These are phyloP conservation scores for Agrochola circellaris DNA, from an alignment of 2,888 invertebrate genomes.

Conservation along the genomic window DNA sequence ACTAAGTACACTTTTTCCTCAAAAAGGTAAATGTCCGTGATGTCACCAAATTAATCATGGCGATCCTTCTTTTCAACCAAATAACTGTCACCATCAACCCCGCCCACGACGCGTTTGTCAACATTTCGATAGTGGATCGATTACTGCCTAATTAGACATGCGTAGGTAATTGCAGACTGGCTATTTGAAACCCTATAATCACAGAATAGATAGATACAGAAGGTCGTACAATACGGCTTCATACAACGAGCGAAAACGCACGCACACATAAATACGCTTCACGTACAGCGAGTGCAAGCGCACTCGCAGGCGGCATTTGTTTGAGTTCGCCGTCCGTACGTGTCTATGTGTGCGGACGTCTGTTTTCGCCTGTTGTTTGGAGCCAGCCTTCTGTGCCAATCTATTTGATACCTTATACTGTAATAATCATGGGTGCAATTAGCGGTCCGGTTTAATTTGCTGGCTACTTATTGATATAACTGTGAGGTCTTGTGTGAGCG, in stretches of 20 bases:
- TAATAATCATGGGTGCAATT: slow-evolving; percentile 27
- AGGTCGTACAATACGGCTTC: not conserved
- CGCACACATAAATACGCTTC: not conserved
- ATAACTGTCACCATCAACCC: not conserved
- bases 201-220: not conserved
- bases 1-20: not conserved
- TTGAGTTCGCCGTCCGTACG: not conserved
- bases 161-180: slow-evolving; percentile 24
- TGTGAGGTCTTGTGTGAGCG: slow-evolving; percentile 3
- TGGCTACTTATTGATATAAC: slow-evolving; percentile 9
- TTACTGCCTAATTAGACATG: slow-evolving; percentile 49
- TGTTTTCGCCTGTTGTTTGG: not conserved
- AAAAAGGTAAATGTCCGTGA: not conserved
- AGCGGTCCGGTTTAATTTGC: slow-evolving; percentile 29
- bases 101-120: slow-evolving; percentile 31
- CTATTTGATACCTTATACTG: not conserved
- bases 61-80: not conserved
- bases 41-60: not conserved
- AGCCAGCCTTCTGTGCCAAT: slow-evolving; percentile 8
- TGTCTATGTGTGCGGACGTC: too few relatives aligned
- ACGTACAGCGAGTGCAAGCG: not conserved
- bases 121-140: slow-evolving; percentile 46
- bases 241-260: not conserved
- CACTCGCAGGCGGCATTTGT: not conserved
- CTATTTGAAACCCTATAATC: slow-evolving; percentile 2